Evolutionary conservation across 1,140 invertebrate species (phyloP), one percentile per base, ranked within the genome.

Genomic region (Diabrotica virgifera): DNA sequence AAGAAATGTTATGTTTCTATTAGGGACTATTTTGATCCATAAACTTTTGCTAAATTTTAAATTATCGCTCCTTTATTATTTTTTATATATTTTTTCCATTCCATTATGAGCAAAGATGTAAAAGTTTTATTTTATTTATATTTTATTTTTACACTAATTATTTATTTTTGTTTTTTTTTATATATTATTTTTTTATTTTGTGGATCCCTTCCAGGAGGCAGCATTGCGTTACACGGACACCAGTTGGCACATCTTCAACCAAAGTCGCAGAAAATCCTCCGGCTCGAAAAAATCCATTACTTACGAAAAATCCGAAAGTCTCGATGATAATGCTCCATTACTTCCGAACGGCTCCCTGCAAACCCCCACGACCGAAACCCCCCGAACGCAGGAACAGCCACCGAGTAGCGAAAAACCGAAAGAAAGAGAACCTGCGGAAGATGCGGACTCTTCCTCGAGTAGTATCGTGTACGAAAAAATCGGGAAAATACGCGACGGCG

Each of bases 191-290:
- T 53, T 5, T 57, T 40, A 8, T 4, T 36, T 36, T 36, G 35
- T 12, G n/a, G 8, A 14, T 38, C 68, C 56, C 70, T 77, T 74
- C 62, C 78, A 85, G 84, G 84, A 85, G 66, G 76, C 76, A 62
- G 80, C 81, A 65, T 81, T 83, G 66, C 76, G 84, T 52, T 85
- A 84, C 69, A 82, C 83, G 53, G 84, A 85, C 71, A 85, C 84
- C n/a, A 85, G 83, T 71, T 85, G 83, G 83, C 83, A 83, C 72
- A 84, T 85, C 54, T 83, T 84, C 71, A 77, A 81, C 51, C 81
- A 81, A 64, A 84, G 83, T 81, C 72, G 79, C 53, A 80, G 80
- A 59, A 70, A 70, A 63, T 61, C 36, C 5, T 64, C 63, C 46
- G 9, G 24, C 10, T 35, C 51, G 11, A 13, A 52, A 61, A 35